These are phyloP conservation scores for Gyrodactylus salaris DNA, from an alignment of 1,140 invertebrate species.

Conservation along the genomic window DNA sequence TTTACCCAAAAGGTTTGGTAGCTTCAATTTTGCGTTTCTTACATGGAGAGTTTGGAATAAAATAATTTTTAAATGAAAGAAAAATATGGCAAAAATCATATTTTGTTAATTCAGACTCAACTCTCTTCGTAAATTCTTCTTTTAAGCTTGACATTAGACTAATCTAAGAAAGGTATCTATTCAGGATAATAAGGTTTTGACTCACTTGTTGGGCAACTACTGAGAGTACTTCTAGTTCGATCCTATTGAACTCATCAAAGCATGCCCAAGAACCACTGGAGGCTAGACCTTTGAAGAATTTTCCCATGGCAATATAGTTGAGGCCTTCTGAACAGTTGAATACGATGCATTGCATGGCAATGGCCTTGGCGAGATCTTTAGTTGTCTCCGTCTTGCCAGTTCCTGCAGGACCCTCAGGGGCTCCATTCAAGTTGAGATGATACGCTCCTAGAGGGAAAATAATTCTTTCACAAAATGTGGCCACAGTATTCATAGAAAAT, in stretches of 20 bases:
- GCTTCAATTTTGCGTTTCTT: too few relatives aligned
- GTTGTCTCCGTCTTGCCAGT: slow-evolving; percentile 22
- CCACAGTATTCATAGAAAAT: too few relatives aligned
- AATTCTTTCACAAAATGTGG: too few relatives aligned
- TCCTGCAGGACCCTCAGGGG: slow-evolving; percentile 21
- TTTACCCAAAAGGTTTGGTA: too few relatives aligned
- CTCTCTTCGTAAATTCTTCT: too few relatives aligned
- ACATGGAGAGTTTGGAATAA: too few relatives aligned
- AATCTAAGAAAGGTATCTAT: neutral
- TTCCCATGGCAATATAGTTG: slow-evolving; percentile 23
- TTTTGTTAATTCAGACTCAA: too few relatives aligned
- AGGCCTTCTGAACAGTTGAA: slow-evolving; percentile 23
- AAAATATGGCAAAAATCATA: too few relatives aligned
- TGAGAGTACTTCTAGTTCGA: slow-evolving; percentile 21
- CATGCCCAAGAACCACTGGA: slow-evolving; percentile 22
- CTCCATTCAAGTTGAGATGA: slow-evolving; percentile 21
- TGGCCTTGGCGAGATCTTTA: slow-evolving; percentile 21
- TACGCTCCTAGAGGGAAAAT: too few relatives aligned
- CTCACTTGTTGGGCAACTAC: slow-evolving; percentile 21
- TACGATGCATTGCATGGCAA: slow-evolving; percentile 22
- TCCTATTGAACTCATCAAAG: slow-evolving; percentile 23
- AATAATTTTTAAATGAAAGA: too few relatives aligned
- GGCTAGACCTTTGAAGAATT: slow-evolving; percentile 23
- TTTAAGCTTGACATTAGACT: too few relatives aligned
- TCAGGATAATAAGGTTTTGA: neutral